These are phyloP conservation scores for Drosophila parthenogenetica DNA, from an alignment of 2,888 invertebrate genomes.

Conservation along the genomic window DNA sequence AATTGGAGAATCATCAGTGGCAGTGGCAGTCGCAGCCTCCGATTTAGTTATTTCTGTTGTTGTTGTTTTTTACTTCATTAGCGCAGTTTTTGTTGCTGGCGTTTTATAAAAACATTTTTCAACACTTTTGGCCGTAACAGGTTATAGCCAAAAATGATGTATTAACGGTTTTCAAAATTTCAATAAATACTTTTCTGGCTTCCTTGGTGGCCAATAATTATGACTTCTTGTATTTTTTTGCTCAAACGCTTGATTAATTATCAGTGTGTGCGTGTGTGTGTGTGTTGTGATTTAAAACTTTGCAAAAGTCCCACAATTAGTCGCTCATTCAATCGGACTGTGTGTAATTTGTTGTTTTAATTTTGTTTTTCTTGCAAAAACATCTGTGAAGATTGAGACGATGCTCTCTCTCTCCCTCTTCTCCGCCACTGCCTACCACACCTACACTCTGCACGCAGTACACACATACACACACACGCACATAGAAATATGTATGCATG, in stretches of 20 bases:
- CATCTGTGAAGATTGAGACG: constrained; percentile 62
- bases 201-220: neutral
- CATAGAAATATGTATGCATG: constrained; percentile 1
- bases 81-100: constrained; percentile 55
- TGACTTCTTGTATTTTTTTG: constrained; percentile 12
- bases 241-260: constrained; percentile 41
- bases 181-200: constrained; percentile 4
- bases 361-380: constrained; percentile 50
- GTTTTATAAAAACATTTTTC: constrained; percentile 38
- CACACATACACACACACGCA: neutral
- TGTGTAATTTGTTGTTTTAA: constrained; percentile 26
- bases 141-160: constrained; percentile 55
- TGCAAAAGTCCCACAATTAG: constrained; percentile 39
- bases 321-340: constrained; percentile 40
- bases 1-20: constrained; percentile 76
- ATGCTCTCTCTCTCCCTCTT: constrained; percentile 38
- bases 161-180: constrained; percentile 37
- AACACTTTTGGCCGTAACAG: constrained; percentile 54
- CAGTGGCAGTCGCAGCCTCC: constrained; percentile 65
- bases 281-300: constrained; percentile 11
- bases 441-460: constrained; percentile 9
- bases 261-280: constrained; percentile 7
- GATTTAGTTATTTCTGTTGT: constrained; percentile 44
- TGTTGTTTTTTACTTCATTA: constrained; percentile 69
- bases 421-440: neutral